phyloP scores from a whole-genome alignment of 2,888 invertebrate genomes.

The Ctenicera cuprea region DNA sequence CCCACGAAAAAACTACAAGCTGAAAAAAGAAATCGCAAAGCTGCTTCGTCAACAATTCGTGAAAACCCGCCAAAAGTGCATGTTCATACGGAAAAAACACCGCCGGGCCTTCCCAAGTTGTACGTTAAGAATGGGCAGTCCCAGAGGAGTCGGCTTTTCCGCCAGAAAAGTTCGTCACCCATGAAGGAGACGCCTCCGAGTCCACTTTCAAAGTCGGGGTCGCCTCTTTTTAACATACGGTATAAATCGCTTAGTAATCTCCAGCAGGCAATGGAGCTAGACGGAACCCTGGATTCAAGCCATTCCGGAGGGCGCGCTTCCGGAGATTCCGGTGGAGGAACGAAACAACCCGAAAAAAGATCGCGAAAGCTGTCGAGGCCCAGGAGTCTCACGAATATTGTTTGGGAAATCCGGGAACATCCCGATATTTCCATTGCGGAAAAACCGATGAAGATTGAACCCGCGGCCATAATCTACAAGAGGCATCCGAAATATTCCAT shows the following conservation, averaged over 20 bases:
- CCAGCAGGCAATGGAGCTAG: conserved; percentile 82
- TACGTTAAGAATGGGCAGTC: conserved; percentile 86
- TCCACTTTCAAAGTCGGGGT: conserved; percentile 81
- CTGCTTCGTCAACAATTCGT: conserved; percentile 74
- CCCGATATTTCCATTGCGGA: conserved; percentile 69
- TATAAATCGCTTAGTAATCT: conserved; percentile 83
- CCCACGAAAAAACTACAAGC: conserved; percentile 86
- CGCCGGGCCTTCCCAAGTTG: conserved; percentile 82
- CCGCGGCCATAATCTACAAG: conserved; percentile 72
- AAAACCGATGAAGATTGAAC: conserved; percentile 67
- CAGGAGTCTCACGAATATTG: conserved; percentile 89
- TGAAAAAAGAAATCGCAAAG: conserved; percentile 85
- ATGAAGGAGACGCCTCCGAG: conserved; percentile 82
- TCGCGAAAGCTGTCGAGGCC: conserved; percentile 88
- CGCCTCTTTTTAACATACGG: conserved; percentile 85
- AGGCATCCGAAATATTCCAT: conserved; percentile 74
- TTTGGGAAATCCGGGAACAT: conserved; percentile 80
- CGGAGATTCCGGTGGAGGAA: conserved; percentile 85
- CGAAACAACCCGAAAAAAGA: conserved; percentile 88
- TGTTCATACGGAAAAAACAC: conserved; percentile 77
- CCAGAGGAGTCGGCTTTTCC: conserved; percentile 79
- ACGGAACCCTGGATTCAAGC: conserved; percentile 91
- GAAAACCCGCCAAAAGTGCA: conserved; percentile 75
- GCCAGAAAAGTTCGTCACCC: conserved; percentile 84
- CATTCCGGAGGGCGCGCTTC: conserved; percentile 92